Evolutionary conservation across 2,113 vertebrate genomes (phyloP).

Genomic region (Laticauda laticaudata): DNA sequence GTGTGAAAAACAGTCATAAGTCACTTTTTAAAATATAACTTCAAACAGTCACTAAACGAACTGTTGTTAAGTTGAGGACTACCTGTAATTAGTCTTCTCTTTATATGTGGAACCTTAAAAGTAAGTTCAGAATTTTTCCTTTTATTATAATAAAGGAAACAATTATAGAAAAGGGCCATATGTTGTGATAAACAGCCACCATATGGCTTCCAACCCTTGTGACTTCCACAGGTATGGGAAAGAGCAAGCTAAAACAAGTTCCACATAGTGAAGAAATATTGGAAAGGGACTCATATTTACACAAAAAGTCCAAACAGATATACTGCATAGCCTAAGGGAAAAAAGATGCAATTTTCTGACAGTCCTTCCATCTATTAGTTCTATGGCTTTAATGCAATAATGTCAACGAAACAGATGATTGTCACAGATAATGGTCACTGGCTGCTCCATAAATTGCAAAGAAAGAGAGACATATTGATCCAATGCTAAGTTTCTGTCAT

Average conservation of each 20-base stretch:
- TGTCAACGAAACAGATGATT: slow-evolving; percentile 49
- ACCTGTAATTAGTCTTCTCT: not conserved
- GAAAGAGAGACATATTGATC: slow-evolving; percentile 64
- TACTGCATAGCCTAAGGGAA: not conserved
- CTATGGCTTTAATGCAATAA: slow-evolving; percentile 35
- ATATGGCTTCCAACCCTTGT: not conserved
- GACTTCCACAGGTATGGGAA: not conserved
- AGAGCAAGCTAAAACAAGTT: not conserved
- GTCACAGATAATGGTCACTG: slow-evolving; percentile 50
- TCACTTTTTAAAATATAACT: not conserved
- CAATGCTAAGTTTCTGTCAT: slow-evolving; percentile 64
- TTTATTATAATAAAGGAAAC: not conserved
- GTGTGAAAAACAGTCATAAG: not conserved
- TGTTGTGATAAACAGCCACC: not conserved
- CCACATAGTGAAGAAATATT: not conserved
- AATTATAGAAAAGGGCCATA: not conserved
- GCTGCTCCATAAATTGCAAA: slow-evolving; percentile 44
- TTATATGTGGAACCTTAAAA: not conserved
- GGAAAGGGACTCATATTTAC: not conserved
- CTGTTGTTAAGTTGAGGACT: not conserved
- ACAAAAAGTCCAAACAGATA: not conserved
- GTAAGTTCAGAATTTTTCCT: not conserved
- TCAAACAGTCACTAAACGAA: not conserved
- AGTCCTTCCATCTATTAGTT: slow-evolving; percentile 27
- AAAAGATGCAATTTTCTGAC: slow-evolving; percentile 1